These are phyloP conservation scores for Caenorhabditis sinica DNA, from an alignment of 2,888 invertebrate genomes.

Conservation along the genomic window DNA sequence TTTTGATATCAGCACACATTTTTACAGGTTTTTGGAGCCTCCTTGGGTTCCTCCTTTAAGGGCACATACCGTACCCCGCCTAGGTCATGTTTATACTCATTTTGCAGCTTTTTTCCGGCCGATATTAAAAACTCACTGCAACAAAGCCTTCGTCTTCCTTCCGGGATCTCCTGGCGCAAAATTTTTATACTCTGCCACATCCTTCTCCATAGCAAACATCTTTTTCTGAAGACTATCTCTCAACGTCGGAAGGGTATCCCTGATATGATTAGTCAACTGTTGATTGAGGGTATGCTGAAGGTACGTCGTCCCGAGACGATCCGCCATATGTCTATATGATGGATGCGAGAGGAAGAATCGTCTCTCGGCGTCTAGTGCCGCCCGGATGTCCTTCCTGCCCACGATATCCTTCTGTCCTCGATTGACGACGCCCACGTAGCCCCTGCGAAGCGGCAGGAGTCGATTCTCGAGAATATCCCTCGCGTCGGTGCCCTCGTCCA, in stretches of 20 bases:
- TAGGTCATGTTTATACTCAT: too few species aligned
- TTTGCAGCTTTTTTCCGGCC: too few species aligned
- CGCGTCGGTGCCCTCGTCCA: constrained; percentile 99
- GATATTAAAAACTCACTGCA: constrained; percentile 90
- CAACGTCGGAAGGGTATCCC: constrained; percentile 94
- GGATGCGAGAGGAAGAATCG: constrained; percentile 99
- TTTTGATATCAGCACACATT: too few species aligned
- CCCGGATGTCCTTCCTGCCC: constrained; percentile 96
- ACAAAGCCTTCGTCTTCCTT: constrained; percentile 98
- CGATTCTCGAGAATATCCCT: constrained; percentile 98
- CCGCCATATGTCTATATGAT: constrained; percentile 95
- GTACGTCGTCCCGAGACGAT: constrained; percentile 97
- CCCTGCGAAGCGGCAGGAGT: constrained; percentile 89
- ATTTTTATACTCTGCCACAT: constrained; percentile 99
- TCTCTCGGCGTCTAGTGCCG: constrained; percentile 95
- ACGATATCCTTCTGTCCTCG: constrained; percentile 98
- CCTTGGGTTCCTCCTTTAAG: too few species aligned
- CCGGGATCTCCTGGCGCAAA: constrained; percentile 98
- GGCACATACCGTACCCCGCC: too few species aligned
- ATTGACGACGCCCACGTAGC: constrained; percentile 99
- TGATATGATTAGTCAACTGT: constrained; percentile 98
- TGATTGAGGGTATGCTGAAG: constrained; percentile 97
- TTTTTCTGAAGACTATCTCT: constrained; percentile 97
- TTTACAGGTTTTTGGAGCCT: too few species aligned
- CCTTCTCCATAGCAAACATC: constrained; percentile 95